Evolutionary conservation across 2,888 invertebrate species (phyloP).

Genomic region (Tachina fera): DNA sequence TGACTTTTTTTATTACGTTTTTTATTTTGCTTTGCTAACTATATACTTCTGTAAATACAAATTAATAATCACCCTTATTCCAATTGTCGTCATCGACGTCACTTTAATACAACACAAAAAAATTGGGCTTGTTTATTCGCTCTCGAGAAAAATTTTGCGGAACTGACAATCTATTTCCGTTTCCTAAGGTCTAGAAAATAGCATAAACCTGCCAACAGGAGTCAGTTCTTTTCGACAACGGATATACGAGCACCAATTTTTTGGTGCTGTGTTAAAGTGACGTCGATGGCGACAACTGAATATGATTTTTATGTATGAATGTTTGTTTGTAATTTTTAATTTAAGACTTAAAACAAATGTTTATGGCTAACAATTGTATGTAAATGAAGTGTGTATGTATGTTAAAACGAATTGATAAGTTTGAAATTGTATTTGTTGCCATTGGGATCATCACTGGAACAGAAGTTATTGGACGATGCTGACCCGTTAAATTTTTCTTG

Average conservation of each 20-base stretch:
- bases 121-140: too few relatives aligned
- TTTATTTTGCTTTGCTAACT: conserved; percentile 44
- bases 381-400: conserved; percentile 59
- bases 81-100: too few relatives aligned
- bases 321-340: conserved; percentile 29
- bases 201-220: too few relatives aligned
- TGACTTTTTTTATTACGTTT: conserved; percentile 52
- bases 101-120: too few relatives aligned
- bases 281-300: too few relatives aligned
- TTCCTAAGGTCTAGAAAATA: too few relatives aligned
- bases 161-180: too few relatives aligned
- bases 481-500: conserved; percentile 15
- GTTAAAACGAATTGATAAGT: conserved; percentile 80
- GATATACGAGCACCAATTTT: too few relatives aligned
- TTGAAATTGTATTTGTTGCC: conserved; percentile 66
- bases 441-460: conserved; percentile 28
- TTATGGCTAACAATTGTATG: conserved; percentile 60
- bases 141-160: too few relatives aligned
- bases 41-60: conserved; percentile 69
- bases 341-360: conserved; percentile 67
- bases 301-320: neutral
- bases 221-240: too few relatives aligned
- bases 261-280: too few relatives aligned
- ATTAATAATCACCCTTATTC: too few relatives aligned
- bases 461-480: neutral